Percentiles rank a stretch among this genome's conserved stretches.
phyloP scores from a whole-genome alignment of 2,888 invertebrate species.

The Pseudococcus viburni region DNA sequence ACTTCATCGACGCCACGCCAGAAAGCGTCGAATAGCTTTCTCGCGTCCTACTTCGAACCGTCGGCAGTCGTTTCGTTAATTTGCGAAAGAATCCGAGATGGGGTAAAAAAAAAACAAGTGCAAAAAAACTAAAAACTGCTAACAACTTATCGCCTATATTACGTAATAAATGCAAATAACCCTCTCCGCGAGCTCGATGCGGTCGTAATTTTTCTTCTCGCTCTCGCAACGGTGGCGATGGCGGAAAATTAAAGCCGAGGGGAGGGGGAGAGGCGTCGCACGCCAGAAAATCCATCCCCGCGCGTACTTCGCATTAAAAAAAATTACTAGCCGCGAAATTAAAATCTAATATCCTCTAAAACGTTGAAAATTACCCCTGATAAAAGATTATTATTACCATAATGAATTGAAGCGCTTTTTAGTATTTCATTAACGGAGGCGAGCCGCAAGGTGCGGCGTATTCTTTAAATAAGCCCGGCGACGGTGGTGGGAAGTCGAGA shows the following conservation, averaged over 20 bases:
- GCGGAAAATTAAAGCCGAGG: neutral
- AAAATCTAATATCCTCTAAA: constrained; percentile 52
- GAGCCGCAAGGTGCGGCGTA: neutral
- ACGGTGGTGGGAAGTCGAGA: neutral
- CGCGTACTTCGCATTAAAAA: constrained; percentile 2
- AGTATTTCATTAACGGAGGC: constrained; percentile 20
- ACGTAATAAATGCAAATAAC: constrained; percentile 54
- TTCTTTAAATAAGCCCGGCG: neutral
- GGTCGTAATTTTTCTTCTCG: neutral
- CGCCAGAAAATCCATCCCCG: neutral
- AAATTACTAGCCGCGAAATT: constrained; percentile 40
- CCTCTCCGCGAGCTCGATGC: neutral
- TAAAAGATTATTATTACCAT: constrained; percentile 56
- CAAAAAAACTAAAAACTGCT: neutral
- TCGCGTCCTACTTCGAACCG: neutral
- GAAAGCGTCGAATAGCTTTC: neutral
- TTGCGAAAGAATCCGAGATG: neutral
- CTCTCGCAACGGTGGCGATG: neutral
- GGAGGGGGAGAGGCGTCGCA: neutral
- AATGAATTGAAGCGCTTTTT: constrained; percentile 51
- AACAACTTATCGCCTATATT: constrained; percentile 44
- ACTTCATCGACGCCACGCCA: constrained; percentile 15
- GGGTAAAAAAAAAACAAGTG: neutral
- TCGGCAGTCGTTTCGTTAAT: neutral
- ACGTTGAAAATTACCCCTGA: constrained; percentile 47